These are phyloP conservation scores for Anoplius nigerrimus DNA, from an alignment of 2,888 invertebrate species.

Conservation along the genomic window DNA sequence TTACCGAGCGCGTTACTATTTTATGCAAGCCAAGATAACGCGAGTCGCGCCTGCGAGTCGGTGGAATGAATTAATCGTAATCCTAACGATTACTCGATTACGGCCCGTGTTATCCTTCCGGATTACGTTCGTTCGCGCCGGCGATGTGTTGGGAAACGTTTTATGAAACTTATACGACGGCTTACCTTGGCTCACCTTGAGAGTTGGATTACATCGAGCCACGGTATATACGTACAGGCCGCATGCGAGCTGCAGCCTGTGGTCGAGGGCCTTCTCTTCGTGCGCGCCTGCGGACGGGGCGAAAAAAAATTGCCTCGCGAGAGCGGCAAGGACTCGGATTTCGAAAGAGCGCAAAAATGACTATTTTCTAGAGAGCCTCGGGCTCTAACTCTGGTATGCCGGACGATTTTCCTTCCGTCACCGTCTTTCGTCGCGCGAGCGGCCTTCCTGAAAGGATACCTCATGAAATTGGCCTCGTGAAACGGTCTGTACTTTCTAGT, in stretches of 20 bases:
- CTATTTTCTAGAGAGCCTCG: neutral
- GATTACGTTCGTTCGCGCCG: no score
- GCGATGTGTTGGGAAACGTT: slow-evolving; percentile 30
- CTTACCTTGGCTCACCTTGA: slow-evolving; percentile 43
- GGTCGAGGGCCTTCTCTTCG: slow-evolving; percentile 12
- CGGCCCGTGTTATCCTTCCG: no score
- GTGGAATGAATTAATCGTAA: no score
- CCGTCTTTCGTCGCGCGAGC: neutral
- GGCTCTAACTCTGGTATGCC: no score
- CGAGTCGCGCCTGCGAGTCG: no score
- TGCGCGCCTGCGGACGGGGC: neutral
- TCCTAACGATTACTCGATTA: no score
- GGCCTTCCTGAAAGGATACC: neutral
- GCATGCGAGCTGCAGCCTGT: slow-evolving; percentile 18
- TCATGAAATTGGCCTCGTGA: neutral
- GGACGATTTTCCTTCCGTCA: no score
- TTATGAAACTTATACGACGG: slow-evolving; percentile 31
- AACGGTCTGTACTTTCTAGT: slow-evolving; percentile 16
- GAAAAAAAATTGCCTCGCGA: neutral
- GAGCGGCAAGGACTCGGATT: neutral
- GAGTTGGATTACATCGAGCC: slow-evolving; percentile 37
- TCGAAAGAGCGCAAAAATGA: neutral
- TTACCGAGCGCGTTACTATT: no score
- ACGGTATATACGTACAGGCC: neutral
- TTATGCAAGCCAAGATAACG: no score